These are phyloP conservation scores for Nephrotoma appendiculata DNA, from an alignment of 2,888 invertebrate genomes.

Conservation along the genomic window DNA sequence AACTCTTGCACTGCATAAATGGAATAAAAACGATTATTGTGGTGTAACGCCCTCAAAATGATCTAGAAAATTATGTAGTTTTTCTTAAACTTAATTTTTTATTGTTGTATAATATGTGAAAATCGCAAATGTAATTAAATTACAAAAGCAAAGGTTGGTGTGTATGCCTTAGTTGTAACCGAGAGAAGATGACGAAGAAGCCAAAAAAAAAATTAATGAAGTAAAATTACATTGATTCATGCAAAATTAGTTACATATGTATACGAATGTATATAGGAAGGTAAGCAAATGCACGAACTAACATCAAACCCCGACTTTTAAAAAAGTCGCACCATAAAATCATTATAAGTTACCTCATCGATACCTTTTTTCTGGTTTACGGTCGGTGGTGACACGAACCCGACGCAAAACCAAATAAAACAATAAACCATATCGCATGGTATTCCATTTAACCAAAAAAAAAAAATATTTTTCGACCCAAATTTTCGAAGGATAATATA, in stretches of 20 bases:
- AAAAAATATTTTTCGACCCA: neutral
- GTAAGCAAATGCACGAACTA: neutral
- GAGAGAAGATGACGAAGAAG: neutral
- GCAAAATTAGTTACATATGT: neutral
- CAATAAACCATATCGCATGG: neutral
- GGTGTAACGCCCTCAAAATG: slow-evolving; percentile 2
- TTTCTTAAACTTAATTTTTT: neutral
- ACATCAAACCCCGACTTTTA: neutral
- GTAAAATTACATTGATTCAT: neutral
- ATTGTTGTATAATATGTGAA: neutral
- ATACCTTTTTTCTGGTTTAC: neutral
- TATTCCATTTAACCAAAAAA: neutral
- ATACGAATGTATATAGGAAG: neutral
- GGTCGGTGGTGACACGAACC: neutral
- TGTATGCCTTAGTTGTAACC: neutral
- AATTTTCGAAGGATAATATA: neutral
- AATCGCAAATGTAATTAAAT: neutral
- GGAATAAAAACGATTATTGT: neutral
- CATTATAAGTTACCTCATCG: neutral
- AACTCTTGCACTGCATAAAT: neutral
- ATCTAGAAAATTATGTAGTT: slow-evolving; percentile 1
- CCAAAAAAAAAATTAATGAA: neutral
- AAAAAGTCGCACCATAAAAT: neutral
- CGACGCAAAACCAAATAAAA: neutral
- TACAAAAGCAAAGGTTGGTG: neutral